phyloP scores from a whole-genome alignment of 2,888 invertebrate genomes.

The Bhutanitis thaidina region DNA sequence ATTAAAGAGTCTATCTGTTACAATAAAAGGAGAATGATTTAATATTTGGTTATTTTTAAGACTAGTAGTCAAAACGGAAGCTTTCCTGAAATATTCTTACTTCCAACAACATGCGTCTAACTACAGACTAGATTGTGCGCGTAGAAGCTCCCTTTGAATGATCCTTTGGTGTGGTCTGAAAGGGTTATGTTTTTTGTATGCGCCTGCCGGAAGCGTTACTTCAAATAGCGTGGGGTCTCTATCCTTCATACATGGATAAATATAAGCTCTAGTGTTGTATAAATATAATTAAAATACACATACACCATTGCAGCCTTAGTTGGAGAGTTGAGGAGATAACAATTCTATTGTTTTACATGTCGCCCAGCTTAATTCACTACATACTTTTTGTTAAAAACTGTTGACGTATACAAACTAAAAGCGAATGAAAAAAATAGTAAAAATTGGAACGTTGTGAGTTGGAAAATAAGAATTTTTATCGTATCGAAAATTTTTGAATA shows the following conservation, averaged over 20 bases:
- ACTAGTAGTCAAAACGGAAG: neutral
- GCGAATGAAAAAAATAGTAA: conserved; percentile 3
- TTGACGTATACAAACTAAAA: conserved; percentile 11
- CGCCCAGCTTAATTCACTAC: conserved; percentile 17
- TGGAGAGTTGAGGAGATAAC: conserved; percentile 49
- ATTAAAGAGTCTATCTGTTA: no score
- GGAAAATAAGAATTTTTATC: neutral
- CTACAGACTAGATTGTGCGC: conserved; percentile 28
- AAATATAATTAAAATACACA: conserved; percentile 76
- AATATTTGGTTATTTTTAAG: no score
- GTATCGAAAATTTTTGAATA: no score
- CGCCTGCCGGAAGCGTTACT: conserved; percentile 56
- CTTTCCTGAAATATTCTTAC: conserved; percentile 14
- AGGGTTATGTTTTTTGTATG: conserved; percentile 59
- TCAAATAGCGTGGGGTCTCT: conserved; percentile 49
- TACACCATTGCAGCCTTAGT: conserved; percentile 43
- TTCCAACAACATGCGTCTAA: neutral
- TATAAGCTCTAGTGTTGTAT: conserved; percentile 66
- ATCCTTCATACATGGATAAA: conserved; percentile 67
- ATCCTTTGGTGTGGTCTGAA: conserved; percentile 48
- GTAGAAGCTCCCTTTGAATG: conserved; percentile 35
- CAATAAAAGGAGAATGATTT: no score
- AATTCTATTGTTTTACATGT: conserved; percentile 52
- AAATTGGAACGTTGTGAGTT: conserved; percentile 2
- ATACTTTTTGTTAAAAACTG: conserved; percentile 14